Evolutionary conservation across 2,113 vertebrate genomes (phyloP).

Genomic region (Oncorhynchus keta): DNA sequence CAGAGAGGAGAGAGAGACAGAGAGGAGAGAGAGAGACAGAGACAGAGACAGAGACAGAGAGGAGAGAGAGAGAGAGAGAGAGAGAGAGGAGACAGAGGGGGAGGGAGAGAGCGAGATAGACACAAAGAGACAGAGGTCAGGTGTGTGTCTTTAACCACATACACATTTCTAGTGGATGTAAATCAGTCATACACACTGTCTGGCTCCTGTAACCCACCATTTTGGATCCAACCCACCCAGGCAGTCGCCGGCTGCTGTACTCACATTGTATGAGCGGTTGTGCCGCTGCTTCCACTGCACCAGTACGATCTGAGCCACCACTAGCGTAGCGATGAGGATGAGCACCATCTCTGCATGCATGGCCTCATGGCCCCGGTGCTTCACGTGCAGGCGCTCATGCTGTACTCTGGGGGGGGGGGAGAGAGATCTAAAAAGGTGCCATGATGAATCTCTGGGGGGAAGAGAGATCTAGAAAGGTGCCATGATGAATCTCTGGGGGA

Average conservation of each 20-base stretch:
- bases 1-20: too few relatives aligned
- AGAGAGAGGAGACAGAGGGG: too few relatives aligned
- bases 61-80: too few relatives aligned
- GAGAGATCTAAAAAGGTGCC: too few relatives aligned
- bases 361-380: slow-evolving; percentile 69
- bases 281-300: slow-evolving; percentile 77
- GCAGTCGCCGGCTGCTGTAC: not conserved
- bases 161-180: not conserved
- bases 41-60: too few relatives aligned
- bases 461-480: not conserved
- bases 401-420: slow-evolving; percentile 50
- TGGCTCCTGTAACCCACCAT: not conserved
- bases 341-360: slow-evolving; percentile 74
- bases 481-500: too few relatives aligned
- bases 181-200: too few relatives aligned
- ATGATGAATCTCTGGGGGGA: not conserved
- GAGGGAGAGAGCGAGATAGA: too few relatives aligned
- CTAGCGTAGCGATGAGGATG: slow-evolving; percentile 71
- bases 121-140: too few relatives aligned
- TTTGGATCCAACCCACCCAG: not conserved
- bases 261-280: slow-evolving; percentile 67
- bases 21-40: too few relatives aligned
- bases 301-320: slow-evolving; percentile 68
- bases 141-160: not conserved
- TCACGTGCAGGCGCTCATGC: slow-evolving; percentile 64